Evolutionary conservation across 2,888 invertebrate species (phyloP), one percentile per base, ranked within the genome.

Genomic region (Linnaemya vulpina): DNA sequence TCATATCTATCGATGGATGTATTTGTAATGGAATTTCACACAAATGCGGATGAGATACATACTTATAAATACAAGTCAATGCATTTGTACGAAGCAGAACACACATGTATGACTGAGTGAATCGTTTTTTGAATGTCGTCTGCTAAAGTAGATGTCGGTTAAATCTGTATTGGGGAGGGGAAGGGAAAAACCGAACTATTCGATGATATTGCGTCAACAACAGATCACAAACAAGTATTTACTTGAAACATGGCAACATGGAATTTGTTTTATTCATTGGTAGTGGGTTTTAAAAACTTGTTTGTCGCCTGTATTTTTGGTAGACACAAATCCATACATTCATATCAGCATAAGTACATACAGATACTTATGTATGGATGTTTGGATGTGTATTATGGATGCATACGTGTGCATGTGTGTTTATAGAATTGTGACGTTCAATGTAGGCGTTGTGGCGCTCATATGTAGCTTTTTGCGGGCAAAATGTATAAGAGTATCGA

Each of bases 121-220:
- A 82, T 79, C 70, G 82, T 65, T 82, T 84, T 75, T 80, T 49
- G 30, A 67, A 82, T 65, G 82, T 70, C 78, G 82, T 71, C 82
- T 82, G 60, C 75, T 81, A 49, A 70, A 60, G 73, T 55, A 51
- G 30, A 35, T 63, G 58, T 46, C 13, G 49, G 43, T 55, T 67
- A 20, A 70, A 20, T 74, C 15, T 58, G 51, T 51, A 67, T 63
- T 58, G 20, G 62, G 20, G 60, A 71, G 46, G 46, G 71, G 11
- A 46, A 55, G 70, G 78, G 63, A 49, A 62, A 15, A 70, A 46
- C 55, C 80, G 71, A 81, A 82, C 74, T 75, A 82, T 82, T 85
- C 82, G 78, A 78, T 85, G 82, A 82, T 85, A 85, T 85, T 85
- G 85, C 85, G 85, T 85, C 85, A 85, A 82, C 84, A 84, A 85